phyloP scores from a whole-genome alignment of 64 coral and sea anemone genomes.

The Dendronephthya gigantea region DNA sequence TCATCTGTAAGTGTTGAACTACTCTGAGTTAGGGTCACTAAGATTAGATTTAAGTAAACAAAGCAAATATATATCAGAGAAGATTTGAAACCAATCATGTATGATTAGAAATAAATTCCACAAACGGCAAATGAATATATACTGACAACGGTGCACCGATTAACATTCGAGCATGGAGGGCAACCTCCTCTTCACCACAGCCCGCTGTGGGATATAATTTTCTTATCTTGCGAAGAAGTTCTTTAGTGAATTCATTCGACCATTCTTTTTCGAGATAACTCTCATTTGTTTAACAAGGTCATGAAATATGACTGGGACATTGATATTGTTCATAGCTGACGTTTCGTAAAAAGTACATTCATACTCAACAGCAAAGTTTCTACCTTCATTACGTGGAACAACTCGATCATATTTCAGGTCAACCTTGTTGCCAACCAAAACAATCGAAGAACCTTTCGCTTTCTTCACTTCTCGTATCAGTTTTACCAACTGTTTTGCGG shows the following conservation, averaged over 20 bases:
- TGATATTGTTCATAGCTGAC: conserved; percentile 18
- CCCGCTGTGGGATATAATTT: too few species aligned
- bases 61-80: too few species aligned
- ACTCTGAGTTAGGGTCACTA: too few species aligned
- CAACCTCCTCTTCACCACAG: too few species aligned
- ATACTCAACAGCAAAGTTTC: conserved; percentile 3
- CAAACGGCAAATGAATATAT: too few species aligned
- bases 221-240: background rate
- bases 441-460: conserved; percentile 4
- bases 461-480: conserved; percentile 2
- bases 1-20: too few species aligned
- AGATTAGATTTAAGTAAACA: too few species aligned
- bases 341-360: conserved; percentile 11
- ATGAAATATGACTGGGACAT: background rate
- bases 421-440: conserved; percentile 13
- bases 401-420: conserved; percentile 10
- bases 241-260: conserved; percentile 8
- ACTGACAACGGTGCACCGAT: too few species aligned
- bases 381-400: conserved; percentile 8
- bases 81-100: too few species aligned
- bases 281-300: conserved; percentile 13
- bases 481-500: background rate
- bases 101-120: too few species aligned
- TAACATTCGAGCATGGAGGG: too few species aligned
- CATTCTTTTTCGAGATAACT: background rate